Conservation (phyloP, 2,113 vertebrate species). For the Epinephelus cyanopodus region DNA sequence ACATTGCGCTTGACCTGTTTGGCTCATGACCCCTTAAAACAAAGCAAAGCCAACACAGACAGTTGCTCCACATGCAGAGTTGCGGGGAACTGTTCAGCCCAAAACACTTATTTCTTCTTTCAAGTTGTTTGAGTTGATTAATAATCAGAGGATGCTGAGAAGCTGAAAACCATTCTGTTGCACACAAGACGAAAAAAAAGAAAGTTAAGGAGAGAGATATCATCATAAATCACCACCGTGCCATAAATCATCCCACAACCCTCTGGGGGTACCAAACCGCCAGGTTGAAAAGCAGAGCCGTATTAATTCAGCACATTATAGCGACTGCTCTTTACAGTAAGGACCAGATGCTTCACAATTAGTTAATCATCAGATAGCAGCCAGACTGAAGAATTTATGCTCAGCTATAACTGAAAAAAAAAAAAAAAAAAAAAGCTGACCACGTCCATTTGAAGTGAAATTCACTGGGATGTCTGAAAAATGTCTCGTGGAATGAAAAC, state of each 20-base stretch:
- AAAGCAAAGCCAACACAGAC: too few species aligned
- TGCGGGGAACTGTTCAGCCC: not conserved
- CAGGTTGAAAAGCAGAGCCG: not conserved
- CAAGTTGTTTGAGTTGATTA: not conserved
- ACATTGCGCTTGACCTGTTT: too few species aligned
- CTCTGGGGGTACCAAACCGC: not conserved
- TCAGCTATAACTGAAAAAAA: not conserved
- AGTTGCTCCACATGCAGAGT: not conserved
- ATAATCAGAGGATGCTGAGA: not conserved
- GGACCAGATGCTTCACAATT: not conserved
- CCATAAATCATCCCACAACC: not conserved
- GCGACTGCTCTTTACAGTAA: not conserved
- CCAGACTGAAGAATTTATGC: not conserved
- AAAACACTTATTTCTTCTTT: not conserved
- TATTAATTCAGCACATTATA: not conserved
- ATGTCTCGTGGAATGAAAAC: not conserved
- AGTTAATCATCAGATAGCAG: not conserved
- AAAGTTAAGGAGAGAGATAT: not conserved
- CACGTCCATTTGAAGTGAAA: not conserved
- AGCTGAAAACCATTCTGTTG: not conserved
- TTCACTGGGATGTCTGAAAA: not conserved
- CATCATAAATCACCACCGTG: not conserved
- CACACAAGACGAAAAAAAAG: not conserved
- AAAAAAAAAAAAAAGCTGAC: not conserved
- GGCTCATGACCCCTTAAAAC: not conserved